A percentile compares a stretch with the other conserved stretches of the same genome.
phyloP scores from a whole-genome alignment of 2,888 invertebrate genomes.

The Eristalinus sepulchralis region DNA sequence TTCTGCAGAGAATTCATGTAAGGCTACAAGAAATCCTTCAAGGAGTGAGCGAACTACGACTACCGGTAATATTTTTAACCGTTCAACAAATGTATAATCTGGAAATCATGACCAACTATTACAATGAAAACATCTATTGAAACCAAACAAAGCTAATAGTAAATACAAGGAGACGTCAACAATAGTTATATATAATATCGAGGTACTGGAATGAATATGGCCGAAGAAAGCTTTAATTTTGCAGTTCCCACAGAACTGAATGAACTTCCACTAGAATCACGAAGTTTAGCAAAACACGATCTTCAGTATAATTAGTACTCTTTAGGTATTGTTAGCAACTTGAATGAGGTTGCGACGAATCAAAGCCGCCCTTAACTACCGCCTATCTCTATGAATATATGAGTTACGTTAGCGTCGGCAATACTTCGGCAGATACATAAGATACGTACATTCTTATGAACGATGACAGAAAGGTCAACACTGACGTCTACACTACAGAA shows the following conservation, averaged over 20 bases:
- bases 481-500: too few species aligned
- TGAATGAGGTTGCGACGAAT: too few species aligned
- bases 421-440: too few species aligned
- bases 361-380: too few species aligned
- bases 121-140: not conserved
- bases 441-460: too few species aligned
- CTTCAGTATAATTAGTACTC: too few species aligned
- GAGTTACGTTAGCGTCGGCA: too few species aligned
- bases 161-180: not conserved
- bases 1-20: not conserved
- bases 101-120: not conserved
- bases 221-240: not conserved
- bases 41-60: not conserved
- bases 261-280: too few species aligned
- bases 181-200: not conserved
- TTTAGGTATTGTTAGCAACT: too few species aligned
- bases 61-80: not conserved
- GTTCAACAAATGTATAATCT: not conserved
- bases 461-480: too few species aligned
- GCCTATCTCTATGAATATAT: too few species aligned
- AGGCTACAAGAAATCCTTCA: not conserved
- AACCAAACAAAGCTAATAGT: not conserved
- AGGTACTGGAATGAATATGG: not conserved
- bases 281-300: too few species aligned
- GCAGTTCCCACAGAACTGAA: not conserved